These are phyloP conservation scores for Plumapathes pennacea DNA, from an alignment of 92 coral and sea anemone genomes.

Conservation along the genomic window DNA sequence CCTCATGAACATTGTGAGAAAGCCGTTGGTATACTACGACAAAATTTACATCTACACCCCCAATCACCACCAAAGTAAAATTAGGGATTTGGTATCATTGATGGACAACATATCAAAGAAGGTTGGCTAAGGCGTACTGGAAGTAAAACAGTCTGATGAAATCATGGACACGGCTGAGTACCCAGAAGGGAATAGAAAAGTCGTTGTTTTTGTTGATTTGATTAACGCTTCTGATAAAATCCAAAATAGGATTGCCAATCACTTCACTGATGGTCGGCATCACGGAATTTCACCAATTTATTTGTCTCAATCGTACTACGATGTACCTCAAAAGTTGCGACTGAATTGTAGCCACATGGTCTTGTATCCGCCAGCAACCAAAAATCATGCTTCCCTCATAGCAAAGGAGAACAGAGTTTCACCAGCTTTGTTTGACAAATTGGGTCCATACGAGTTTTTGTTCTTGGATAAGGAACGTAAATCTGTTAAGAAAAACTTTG, in stretches of 20 bases:
- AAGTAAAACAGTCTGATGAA: not conserved
- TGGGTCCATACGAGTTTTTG: conserved; percentile 1
- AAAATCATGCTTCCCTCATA: too few relatives aligned
- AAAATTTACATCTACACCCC: not conserved
- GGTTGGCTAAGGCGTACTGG: not conserved
- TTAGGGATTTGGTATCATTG: not conserved
- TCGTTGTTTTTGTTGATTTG: conserved; percentile 19
- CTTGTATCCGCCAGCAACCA: conserved; percentile 14
- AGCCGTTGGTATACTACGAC: too few relatives aligned
- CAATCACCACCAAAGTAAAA: not conserved
- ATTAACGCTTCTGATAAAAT: conserved; percentile 9
- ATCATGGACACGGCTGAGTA: conserved; percentile 1
- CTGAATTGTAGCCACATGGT: conserved; percentile 14
- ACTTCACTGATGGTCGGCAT: conserved; percentile 29
- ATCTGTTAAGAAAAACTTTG: not conserved
- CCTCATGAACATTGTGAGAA: not conserved
- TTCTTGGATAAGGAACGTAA: conserved; percentile 1
- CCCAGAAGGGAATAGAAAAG: conserved; percentile 3
- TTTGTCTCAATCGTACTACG: conserved; percentile 6
- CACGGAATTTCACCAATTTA: not conserved
- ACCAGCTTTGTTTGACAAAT: not conserved
- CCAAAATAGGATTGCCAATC: conserved; percentile 18
- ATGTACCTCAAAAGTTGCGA: conserved; percentile 8
- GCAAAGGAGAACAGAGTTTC: not conserved
- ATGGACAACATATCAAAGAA: not conserved